Percentiles rank a stretch among this genome's conserved stretches.
Evolutionary conservation across 92 coral and sea anemone species (phyloP).

Genomic region (Epizoanthus ramosus): DNA sequence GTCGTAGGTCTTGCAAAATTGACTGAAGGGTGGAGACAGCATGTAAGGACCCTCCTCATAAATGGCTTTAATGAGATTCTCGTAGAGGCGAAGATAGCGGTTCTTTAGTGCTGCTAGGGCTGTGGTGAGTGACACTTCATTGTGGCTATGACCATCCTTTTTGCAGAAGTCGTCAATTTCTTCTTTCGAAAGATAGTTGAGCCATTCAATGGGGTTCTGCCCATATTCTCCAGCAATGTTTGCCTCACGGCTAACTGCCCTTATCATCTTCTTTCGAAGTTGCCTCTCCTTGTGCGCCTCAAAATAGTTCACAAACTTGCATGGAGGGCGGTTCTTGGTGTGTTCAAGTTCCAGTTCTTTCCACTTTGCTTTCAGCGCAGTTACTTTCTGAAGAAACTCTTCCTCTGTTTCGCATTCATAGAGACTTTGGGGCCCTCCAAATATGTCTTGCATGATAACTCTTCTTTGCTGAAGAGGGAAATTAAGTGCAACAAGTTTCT

Average conservation of each 20-base stretch:
- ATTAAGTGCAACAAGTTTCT: slow-evolving; percentile 45
- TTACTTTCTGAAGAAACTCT: slow-evolving; percentile 31
- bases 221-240: slow-evolving; percentile 44
- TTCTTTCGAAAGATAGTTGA: slow-evolving; percentile 45
- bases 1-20: slow-evolving; percentile 35
- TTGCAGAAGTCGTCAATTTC: slow-evolving; percentile 44
- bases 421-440: slow-evolving; percentile 50
- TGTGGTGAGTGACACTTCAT: slow-evolving; percentile 46
- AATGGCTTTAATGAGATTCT: slow-evolving; percentile 42
- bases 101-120: slow-evolving; percentile 28
- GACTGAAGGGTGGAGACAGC: slow-evolving; percentile 28
- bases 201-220: slow-evolving; percentile 53
- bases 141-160: slow-evolving; percentile 46
- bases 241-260: slow-evolving; percentile 31
- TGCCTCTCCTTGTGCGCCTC: slow-evolving; percentile 52
- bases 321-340: slow-evolving; percentile 52
- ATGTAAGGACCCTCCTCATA: slow-evolving; percentile 45
- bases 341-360: slow-evolving; percentile 23
- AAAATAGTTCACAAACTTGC: slow-evolving; percentile 50
- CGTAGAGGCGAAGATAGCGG: slow-evolving; percentile 44
- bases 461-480: slow-evolving; percentile 45
- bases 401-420: slow-evolving; percentile 46
- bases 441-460: slow-evolving; percentile 40
- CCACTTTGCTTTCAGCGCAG: slow-evolving; percentile 46
- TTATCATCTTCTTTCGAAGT: slow-evolving; percentile 47